These are phyloP conservation scores for Perccottus glenii DNA, from an alignment of 2,113 vertebrate species.

Conservation along the genomic window DNA sequence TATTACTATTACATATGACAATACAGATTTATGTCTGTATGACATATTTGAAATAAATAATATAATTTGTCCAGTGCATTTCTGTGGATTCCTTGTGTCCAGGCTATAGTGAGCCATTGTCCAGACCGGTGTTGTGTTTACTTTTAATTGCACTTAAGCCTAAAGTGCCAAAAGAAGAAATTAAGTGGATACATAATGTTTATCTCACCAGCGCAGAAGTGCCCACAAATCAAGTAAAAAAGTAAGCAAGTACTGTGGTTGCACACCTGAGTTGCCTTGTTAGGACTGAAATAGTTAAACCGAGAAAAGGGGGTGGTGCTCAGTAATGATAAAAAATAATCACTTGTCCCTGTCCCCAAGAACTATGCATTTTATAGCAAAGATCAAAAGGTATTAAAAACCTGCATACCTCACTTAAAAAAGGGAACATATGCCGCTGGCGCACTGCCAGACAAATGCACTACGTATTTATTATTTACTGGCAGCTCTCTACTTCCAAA, in stretches of 20 bases:
- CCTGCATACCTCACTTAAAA: slow-evolving; percentile 49
- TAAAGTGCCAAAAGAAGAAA: no score
- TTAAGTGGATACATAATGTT: no score
- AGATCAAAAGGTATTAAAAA: slow-evolving; percentile 80
- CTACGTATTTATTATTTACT: slow-evolving; percentile 78
- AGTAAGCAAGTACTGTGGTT: no score
- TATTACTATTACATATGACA: no score
- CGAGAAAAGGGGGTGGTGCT: slow-evolving; percentile 26
- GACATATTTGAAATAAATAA: no score
- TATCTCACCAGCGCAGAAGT: no score
- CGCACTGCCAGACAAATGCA: slow-evolving; percentile 71
- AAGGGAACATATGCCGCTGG: slow-evolving; percentile 61
- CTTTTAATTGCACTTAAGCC: no score
- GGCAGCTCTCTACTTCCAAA: slow-evolving; percentile 70
- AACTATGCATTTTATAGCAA: slow-evolving; percentile 63
- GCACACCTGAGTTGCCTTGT: not conserved
- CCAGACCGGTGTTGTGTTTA: no score
- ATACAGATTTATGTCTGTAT: no score
- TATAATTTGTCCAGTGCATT: no score
- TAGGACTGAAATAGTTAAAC: slow-evolving; percentile 45
- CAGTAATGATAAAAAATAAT: slow-evolving; percentile 34
- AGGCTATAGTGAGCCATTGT: no score
- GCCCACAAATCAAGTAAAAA: not conserved
- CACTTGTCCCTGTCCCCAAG: slow-evolving; percentile 69
- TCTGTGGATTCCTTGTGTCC: no score